These are phyloP conservation scores for Euura saliciscinereae DNA, from an alignment of 1,140 invertebrate species.

Conservation along the genomic window DNA sequence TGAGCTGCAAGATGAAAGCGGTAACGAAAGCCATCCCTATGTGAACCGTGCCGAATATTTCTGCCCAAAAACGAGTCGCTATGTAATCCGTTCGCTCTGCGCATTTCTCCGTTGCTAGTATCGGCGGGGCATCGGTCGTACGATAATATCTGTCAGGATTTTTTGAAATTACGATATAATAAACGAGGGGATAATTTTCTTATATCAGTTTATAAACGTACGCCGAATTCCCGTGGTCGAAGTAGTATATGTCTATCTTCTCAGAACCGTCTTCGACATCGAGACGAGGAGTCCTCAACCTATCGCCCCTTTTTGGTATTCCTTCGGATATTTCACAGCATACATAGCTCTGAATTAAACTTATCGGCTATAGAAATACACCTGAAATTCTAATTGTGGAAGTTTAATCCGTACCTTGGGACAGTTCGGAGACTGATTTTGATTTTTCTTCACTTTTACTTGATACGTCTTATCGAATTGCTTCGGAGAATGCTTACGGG, in stretches of 20 bases:
- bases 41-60: slow-evolving; percentile 68
- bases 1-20: slow-evolving; percentile 66
- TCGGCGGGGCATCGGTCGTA: slow-evolving; percentile 67
- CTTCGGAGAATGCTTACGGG: slow-evolving; percentile 25
- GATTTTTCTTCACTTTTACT: slow-evolving; percentile 33
- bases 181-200: not conserved
- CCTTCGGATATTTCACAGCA: slow-evolving; percentile 39
- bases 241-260: slow-evolving; percentile 69
- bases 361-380: slow-evolving; percentile 11
- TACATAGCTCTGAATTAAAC: slow-evolving; percentile 29
- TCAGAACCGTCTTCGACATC: slow-evolving; percentile 39
- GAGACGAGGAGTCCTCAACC: slow-evolving; percentile 12
- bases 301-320: slow-evolving; percentile 30
- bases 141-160: slow-evolving; percentile 56
- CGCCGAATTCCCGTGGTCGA: slow-evolving; percentile 70
- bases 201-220: slow-evolving; percentile 38
- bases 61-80: slow-evolving; percentile 70
- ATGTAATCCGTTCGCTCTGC: slow-evolving; percentile 65
- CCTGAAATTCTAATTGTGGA: not conserved
- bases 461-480: slow-evolving; percentile 32
- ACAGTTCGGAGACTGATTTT: slow-evolving; percentile 25
- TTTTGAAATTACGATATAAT: slow-evolving; percentile 1
- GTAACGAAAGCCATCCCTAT: slow-evolving; percentile 66
- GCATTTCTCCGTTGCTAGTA: slow-evolving; percentile 61
- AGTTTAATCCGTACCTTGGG: slow-evolving; percentile 24